Conservation (phyloP, 2,113 vertebrate species). For the Thamnophis sirtalis region DNA sequence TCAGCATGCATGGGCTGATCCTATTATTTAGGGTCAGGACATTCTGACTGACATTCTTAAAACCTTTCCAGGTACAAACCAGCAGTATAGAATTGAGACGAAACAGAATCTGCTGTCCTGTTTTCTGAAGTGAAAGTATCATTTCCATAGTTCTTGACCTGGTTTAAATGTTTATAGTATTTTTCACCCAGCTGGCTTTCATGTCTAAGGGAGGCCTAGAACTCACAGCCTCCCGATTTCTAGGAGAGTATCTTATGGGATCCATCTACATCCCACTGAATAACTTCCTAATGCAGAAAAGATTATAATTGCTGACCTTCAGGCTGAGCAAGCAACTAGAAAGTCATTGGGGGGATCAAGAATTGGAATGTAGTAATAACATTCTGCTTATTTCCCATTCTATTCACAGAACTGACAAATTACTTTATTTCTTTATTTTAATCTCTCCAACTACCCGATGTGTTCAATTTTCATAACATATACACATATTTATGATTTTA, state of each 20-base stretch:
- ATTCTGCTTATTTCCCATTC: background rate
- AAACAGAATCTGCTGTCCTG: background rate
- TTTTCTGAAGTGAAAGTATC: background rate
- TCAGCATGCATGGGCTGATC: background rate
- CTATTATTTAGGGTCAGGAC: background rate
- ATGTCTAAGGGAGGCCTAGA: background rate
- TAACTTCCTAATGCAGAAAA: background rate
- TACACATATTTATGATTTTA: background rate
- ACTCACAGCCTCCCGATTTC: background rate
- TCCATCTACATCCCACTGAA: background rate
- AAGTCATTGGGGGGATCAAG: background rate
- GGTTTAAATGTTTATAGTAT: background rate
- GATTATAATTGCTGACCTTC: background rate
- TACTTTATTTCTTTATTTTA: background rate
- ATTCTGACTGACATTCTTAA: background rate
- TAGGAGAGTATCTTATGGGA: background rate
- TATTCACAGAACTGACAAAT: background rate
- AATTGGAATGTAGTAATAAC: background rate
- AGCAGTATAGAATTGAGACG: background rate
- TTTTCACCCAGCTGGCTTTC: background rate
- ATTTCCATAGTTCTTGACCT: background rate
- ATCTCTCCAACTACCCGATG: background rate
- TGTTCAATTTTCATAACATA: background rate
- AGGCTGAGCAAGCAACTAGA: background rate
- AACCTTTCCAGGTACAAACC: background rate